Evolutionary conservation across 1,140 invertebrate species (phyloP).

Genomic region (Sitophilus oryzae): DNA sequence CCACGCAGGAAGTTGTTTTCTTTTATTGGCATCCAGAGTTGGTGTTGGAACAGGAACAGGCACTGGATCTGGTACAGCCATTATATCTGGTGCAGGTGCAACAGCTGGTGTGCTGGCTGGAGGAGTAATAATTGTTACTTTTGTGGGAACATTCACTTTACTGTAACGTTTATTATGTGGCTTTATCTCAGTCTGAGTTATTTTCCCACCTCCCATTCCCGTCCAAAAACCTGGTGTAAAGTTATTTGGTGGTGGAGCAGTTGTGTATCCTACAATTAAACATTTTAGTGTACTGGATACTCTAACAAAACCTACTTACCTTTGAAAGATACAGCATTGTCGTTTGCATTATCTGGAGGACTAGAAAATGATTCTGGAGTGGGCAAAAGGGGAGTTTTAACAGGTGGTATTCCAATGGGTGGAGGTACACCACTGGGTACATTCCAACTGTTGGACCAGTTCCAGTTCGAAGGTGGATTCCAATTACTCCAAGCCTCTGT

Average conservation of each 20-base stretch:
- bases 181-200: conserved; percentile 31
- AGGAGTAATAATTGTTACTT: conserved; percentile 21
- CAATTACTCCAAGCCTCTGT: conserved; percentile 34
- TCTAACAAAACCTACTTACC: conserved; percentile 19
- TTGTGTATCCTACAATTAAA: conserved; percentile 2
- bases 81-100: conserved; percentile 34
- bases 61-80: conserved; percentile 7
- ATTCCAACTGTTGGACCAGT: conserved; percentile 48
- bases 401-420: conserved; percentile 43
- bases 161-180: conserved; percentile 41
- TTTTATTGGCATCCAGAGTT: conserved; percentile 76
- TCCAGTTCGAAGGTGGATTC: conserved; percentile 44
- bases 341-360: conserved; percentile 34
- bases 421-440: conserved; percentile 43
- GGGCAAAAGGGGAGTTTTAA: conserved; percentile 43
- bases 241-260: conserved; percentile 9
- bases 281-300: neutral
- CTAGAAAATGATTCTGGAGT: conserved; percentile 43
- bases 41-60: conserved; percentile 35
- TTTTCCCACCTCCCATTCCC: conserved; percentile 16
- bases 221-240: conserved; percentile 32
- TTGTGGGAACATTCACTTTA: conserved; percentile 40
- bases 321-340: conserved; percentile 32
- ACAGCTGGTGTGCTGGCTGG: conserved; percentile 1
- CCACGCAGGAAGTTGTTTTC: conserved; percentile 90